Evolutionary conservation across 2,888 invertebrate genomes (phyloP).

Genomic region (Xiphydria camelus): DNA sequence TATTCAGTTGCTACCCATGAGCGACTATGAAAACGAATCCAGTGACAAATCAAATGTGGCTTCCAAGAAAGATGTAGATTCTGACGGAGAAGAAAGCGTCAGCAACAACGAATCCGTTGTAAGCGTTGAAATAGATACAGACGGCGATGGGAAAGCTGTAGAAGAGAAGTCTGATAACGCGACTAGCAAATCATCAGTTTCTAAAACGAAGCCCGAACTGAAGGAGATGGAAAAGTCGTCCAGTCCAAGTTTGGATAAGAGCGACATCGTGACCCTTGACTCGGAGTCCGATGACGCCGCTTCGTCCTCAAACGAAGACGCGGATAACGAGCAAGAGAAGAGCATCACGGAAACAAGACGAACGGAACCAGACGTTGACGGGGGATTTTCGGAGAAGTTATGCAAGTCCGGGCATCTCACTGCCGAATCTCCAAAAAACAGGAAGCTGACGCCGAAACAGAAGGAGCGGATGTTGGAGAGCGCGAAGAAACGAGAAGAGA

Average conservation of each 20-base stretch:
- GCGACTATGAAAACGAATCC: conserved; percentile 4
- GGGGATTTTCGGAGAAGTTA: no score
- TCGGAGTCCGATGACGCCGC: conserved; percentile 26
- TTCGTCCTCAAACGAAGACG: conserved; percentile 36
- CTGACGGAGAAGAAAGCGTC: conserved; percentile 5
- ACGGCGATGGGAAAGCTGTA: conserved; percentile 3
- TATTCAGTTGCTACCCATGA: conserved; percentile 6
- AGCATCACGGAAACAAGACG: conserved; percentile 17
- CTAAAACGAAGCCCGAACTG: conserved; percentile 21
- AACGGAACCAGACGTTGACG: no score
- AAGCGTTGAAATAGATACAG: conserved; percentile 15
- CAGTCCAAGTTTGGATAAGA: conserved; percentile 11
- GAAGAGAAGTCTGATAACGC: conserved; percentile 9
- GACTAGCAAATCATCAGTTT: no score
- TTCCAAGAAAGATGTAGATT: conserved; percentile 8
- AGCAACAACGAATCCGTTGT: conserved; percentile 9
- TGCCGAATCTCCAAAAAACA: conserved; percentile 26
- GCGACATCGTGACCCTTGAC: conserved; percentile 16
- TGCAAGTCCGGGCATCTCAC: no score
- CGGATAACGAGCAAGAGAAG: conserved; percentile 19
- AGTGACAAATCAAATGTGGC: neutral
- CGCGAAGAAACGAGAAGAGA: conserved; percentile 64
- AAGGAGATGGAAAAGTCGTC: conserved; percentile 2
- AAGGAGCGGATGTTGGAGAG: conserved; percentile 64
- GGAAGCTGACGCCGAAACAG: conserved; percentile 56